Evolutionary conservation across 2,888 invertebrate genomes (phyloP), one percentile per base, ranked within the genome.

Genomic region (Myopa testacea): DNA sequence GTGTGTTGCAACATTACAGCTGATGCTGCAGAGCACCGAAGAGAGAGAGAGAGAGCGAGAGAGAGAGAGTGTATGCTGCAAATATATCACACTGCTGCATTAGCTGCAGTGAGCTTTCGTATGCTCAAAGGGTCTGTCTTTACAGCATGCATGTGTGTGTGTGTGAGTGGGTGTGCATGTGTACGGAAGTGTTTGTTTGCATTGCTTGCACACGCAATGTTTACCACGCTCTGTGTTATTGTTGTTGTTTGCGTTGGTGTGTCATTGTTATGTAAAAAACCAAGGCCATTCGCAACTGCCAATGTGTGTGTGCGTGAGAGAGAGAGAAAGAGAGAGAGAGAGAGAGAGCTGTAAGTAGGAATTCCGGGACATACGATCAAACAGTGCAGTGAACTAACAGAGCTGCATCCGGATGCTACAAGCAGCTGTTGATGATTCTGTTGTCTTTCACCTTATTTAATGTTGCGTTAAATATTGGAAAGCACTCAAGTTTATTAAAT

Each of bases 181-280:
- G 52, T 70, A 68, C 55, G 12, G 58, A 34, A n/a, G 40, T 68
- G 63, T 69, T n/a, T 68, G 68, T 69, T 50, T 26, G 69, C 14
- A 72, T 14, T 60, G 60, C 19, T 72, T 62, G 75, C 67, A 37
- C 55, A 55, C 55, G 68, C 69, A 69, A 68, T 45, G 26, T 52
- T 65, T 69, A n/a, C 55, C 34, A 38, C 62, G 52, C 60, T 77
- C 19, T 70, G 40, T 70, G 40, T 68, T 63, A 50, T 65, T 67
- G 74, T 78, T 67, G 63, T 67, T 79, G 19, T 38, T 75, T 80
- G 38, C 62, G 55, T 75, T 78, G 60, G 80, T 78, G 80, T 79
- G 83, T 84, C 83, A 83, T 83, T 82, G 80, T 85, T 86, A 83
- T 86, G 84, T 84, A 85, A 85, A 84, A 81, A 82, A 80, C 82